Evolutionary conservation across 2,113 vertebrate species (phyloP).

Genomic region (Rafetus swinhoei): DNA sequence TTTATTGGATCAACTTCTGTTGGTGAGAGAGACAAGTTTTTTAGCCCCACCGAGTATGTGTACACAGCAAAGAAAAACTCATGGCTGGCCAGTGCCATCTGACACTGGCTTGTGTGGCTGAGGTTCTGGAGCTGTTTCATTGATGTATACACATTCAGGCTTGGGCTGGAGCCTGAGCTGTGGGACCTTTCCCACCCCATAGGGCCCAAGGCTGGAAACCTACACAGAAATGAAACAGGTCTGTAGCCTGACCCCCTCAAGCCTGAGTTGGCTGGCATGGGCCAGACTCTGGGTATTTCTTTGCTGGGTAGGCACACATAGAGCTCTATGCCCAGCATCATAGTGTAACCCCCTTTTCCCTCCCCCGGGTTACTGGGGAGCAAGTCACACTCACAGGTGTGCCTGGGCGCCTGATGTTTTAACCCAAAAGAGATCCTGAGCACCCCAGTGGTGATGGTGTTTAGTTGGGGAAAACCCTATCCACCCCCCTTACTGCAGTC

Average conservation of each 20-base stretch:
- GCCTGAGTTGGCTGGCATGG: neutral
- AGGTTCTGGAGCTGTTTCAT: neutral
- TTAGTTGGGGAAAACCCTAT: no score
- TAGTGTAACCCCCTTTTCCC: no score
- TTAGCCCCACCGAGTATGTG: neutral
- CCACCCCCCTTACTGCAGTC: no score
- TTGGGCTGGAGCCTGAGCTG: neutral
- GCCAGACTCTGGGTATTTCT: neutral
- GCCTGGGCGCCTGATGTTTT: no score
- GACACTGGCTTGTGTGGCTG: neutral
- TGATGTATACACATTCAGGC: neutral
- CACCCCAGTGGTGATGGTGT: no score
- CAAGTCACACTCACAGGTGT: no score
- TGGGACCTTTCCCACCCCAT: neutral
- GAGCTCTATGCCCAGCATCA: neutral
- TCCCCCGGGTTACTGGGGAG: no score
- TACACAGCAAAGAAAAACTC: neutral
- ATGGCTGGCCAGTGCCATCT: neutral
- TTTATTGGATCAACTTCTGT: neutral
- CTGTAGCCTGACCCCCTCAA: no score
- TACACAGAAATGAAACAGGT: neutral
- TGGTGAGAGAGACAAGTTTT: neutral
- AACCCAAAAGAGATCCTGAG: no score
- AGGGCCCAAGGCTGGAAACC: neutral
- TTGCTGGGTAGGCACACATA: no score